These are phyloP conservation scores for Drosophila mayaguana DNA, from an alignment of 2,888 invertebrate genomes.

Conservation along the genomic window DNA sequence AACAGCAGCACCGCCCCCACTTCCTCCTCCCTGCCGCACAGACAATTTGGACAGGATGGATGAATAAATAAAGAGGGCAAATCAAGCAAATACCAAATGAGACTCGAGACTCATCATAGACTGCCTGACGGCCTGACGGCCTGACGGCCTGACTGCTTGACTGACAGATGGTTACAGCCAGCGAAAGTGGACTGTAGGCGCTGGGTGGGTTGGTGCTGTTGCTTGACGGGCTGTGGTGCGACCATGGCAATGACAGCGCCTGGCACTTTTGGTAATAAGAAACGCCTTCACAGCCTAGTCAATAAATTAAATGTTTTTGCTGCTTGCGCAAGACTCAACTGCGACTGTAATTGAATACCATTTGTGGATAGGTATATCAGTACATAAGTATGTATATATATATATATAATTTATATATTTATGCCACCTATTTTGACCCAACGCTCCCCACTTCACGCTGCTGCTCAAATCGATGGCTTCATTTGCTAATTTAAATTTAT, in stretches of 20 bases:
- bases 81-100: constrained; percentile 77
- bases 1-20: neutral
- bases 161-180: constrained; percentile 37
- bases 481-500: constrained; percentile 78
- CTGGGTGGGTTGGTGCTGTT: too few species aligned
- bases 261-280: constrained; percentile 61
- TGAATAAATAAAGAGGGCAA: constrained; percentile 78
- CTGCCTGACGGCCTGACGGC: constrained; percentile 45
- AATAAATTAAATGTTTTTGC: constrained; percentile 60
- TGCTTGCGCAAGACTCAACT: constrained; percentile 18
- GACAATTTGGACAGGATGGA: constrained; percentile 58
- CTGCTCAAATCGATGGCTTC: constrained; percentile 60
- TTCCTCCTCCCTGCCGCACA: neutral
- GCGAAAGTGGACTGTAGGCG: neutral
- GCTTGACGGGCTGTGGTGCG: neutral
- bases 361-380: constrained; percentile 34
- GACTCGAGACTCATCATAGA: constrained; percentile 64
- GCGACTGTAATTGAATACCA: constrained; percentile 53
- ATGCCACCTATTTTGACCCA: constrained; percentile 7
- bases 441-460: neutral
- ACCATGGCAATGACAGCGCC: constrained; percentile 53
- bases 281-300: constrained; percentile 51
- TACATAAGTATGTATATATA: neutral
- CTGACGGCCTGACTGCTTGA: constrained; percentile 51
- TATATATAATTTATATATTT: neutral